These are phyloP conservation scores for Drosophila miranda DNA, from an alignment of 1,140 invertebrate genomes.

Conservation along the genomic window DNA sequence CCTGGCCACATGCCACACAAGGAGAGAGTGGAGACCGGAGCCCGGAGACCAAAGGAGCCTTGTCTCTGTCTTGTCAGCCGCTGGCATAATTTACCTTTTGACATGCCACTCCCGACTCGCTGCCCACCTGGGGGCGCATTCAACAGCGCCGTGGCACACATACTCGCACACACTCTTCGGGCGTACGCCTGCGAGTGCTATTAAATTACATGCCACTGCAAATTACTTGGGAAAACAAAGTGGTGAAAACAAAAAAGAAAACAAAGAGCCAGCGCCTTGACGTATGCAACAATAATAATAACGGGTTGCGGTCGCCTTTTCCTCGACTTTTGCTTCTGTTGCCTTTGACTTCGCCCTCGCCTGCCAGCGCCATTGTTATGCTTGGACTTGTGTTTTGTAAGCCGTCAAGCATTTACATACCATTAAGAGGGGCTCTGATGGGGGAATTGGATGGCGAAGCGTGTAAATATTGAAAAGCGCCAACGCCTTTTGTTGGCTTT, in stretches of 20 bases:
- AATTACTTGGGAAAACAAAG: conserved; percentile 64
- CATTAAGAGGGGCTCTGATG: conserved; percentile 30
- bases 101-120: conserved; percentile 14
- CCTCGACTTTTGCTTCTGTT: no score
- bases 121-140: conserved; percentile 43
- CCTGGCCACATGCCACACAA: conserved; percentile 3
- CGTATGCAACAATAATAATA: conserved; percentile 65
- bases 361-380: conserved; percentile 44
- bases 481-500: conserved; percentile 48
- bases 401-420: conserved; percentile 62
- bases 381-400: conserved; percentile 41
- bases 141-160: conserved; percentile 33
- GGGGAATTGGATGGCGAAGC: conserved; percentile 19
- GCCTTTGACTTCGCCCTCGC: no score
- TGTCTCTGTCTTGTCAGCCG: conserved; percentile 35
- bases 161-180: neutral
- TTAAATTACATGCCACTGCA: conserved; percentile 57
- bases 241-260: conserved; percentile 25
- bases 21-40: no score
- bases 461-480: conserved; percentile 65
- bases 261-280: conserved; percentile 37
- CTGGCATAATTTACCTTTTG: conserved; percentile 48
- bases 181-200: conserved; percentile 19
- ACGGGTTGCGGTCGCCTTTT: conserved; percentile 48
- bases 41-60: conserved; percentile 14